Evolutionary conservation across 2,888 invertebrate species (phyloP).

Genomic region (Perdita meconis): DNA sequence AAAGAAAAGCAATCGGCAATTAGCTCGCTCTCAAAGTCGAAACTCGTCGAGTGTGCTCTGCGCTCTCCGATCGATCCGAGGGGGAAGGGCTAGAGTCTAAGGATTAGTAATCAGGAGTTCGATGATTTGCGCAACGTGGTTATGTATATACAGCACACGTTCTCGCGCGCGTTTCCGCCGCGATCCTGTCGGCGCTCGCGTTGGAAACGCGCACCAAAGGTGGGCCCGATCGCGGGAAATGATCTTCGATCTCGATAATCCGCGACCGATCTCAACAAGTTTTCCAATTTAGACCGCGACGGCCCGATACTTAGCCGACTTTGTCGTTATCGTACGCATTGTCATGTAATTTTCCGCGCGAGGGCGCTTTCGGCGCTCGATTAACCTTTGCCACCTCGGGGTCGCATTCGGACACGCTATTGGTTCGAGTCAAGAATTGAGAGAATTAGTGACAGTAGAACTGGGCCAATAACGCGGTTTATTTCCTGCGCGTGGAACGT

Average conservation of each 20-base stretch:
- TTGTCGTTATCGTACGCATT: constrained; percentile 16
- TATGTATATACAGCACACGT: constrained; percentile 59
- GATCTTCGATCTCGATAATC: constrained; percentile 41
- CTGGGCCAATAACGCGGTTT: background rate
- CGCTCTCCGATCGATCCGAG: constrained; percentile 57
- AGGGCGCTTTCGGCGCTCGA: background rate
- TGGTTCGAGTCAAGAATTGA: background rate
- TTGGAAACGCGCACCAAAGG: constrained; percentile 24
- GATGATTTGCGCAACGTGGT: constrained; percentile 60
- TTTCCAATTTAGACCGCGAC: constrained; percentile 37
- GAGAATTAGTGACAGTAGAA: background rate
- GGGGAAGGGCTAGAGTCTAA: constrained; percentile 57
- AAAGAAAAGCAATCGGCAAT: background rate
- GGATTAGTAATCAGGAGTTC: constrained; percentile 56
- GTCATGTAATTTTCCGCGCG: constrained; percentile 12
- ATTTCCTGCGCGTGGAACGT: too few relatives aligned
- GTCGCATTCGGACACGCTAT: constrained; percentile 33
- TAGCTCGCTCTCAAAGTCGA: constrained; percentile 14
- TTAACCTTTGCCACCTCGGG: constrained; percentile 1
- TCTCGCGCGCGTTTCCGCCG: constrained; percentile 8
- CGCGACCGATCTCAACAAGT: constrained; percentile 38
- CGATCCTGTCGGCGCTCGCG: background rate
- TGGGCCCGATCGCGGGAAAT: constrained; percentile 35
- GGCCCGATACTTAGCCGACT: constrained; percentile 37
- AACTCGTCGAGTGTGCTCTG: constrained; percentile 44